A percentile compares a stretch with the other conserved stretches of the same genome.
Evolutionary conservation across 2,113 vertebrate species (phyloP).

Genomic region (Cinclus cinclus): DNA sequence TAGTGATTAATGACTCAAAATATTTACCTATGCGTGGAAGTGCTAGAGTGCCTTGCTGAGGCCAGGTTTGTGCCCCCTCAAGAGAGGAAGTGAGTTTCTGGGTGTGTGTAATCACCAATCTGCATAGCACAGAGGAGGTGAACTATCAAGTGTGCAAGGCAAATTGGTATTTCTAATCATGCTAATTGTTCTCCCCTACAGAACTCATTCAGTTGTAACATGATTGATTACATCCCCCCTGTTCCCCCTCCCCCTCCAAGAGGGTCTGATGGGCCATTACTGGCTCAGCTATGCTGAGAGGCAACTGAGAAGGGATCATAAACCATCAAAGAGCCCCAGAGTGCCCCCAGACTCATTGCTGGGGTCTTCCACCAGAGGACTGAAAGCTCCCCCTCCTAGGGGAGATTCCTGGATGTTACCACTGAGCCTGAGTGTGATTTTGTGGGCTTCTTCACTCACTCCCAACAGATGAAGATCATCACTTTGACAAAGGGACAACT

Average conservation of each 20-base stretch:
- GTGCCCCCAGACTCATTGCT: neutral
- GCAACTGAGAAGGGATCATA: neutral
- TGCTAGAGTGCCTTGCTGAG: neutral
- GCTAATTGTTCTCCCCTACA: neutral
- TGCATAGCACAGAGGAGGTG: neutral
- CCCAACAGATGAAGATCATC: neutral
- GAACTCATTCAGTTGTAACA: neutral
- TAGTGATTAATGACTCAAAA: neutral
- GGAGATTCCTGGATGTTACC: neutral
- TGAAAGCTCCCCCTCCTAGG: neutral
- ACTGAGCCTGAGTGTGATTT: neutral
- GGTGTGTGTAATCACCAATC: neutral
- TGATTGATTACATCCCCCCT: too few relatives aligned
- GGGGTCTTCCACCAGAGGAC: neutral
- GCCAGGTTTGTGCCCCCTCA: neutral
- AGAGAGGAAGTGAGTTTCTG: neutral
- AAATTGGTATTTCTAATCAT: neutral
- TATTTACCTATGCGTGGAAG: neutral
- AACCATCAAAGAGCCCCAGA: neutral
- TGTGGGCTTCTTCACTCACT: neutral
- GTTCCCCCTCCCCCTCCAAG: rapidly evolving
- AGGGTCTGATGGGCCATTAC: neutral
- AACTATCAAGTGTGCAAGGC: neutral
- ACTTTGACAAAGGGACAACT: neutral
- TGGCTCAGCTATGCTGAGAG: neutral